Evolutionary conservation across 2,797 vertebrate species (phyloP), one percentile per base, ranked within the genome.

Genomic region (Ctenochaetus hawaiiensis): DNA sequence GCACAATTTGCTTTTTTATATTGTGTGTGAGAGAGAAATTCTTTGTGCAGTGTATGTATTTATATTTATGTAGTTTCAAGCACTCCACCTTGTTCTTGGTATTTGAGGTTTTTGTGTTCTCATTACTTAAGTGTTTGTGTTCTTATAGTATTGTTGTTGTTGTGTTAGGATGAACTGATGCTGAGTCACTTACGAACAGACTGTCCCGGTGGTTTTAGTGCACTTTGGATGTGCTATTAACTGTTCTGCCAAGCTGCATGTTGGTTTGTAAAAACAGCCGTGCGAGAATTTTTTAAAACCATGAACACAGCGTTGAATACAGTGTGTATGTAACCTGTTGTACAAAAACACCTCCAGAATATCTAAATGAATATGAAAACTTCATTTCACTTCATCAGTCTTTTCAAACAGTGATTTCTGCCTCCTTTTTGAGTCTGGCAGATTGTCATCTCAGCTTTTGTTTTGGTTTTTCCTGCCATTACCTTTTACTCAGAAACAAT

Each of bases 391-490:
- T 39, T 39, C 10, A 39, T 39, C 39, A 39, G 0, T 71, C 51
- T 69, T 76, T 80, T 81, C 76, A 39, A 34, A 34, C 30, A 68
- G 16, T 67, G 45, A 6, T 16, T 14, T 79, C 57, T 57, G 41
- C 58, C 77, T 72, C 49, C 70, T 75, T 82, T 81, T 76, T 26
- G 43, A 69, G 13, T 64, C 45, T 12, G 47, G 75, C 76, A 80
- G 71, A 80, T 78, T 78, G 63, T 83, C 53, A 73, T 78, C 70
- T 85, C 53, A 48, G 60, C 22, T 75, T 84, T 83, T 90, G 76
- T 82, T 86, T 87, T 59, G 52, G 34, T 71, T 61, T 78, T 77
- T 71, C 78, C 71, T 81, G 65, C 76, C 77, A 47, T 86, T 82
- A 53, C 68, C 56, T 65, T 78, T 78, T 52, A 63, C 67, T 58